Conservation (phyloP, 1,140 invertebrate genomes). For the Drosophila orena region DNA sequence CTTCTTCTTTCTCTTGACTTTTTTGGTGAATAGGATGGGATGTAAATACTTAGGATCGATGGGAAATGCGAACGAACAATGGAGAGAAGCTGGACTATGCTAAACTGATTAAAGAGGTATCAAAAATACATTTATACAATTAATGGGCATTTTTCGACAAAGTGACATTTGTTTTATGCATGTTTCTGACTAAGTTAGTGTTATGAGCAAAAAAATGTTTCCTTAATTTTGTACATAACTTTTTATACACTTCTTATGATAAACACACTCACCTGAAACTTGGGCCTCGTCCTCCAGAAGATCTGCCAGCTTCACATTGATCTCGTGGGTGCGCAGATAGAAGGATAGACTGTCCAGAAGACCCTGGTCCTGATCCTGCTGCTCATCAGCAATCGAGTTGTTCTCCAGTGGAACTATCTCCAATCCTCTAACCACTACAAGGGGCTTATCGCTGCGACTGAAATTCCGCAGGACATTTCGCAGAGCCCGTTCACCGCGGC, state of each 20-base stretch:
- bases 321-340: conserved; percentile 89
- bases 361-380: conserved; percentile 11
- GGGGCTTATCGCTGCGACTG: conserved; percentile 65
- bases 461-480: conserved; percentile 72
- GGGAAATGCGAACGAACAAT: not conserved
- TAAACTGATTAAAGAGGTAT: not conserved
- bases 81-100: no score
- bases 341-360: conserved; percentile 87
- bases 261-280: conserved; percentile 38
- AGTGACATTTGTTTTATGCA: no score
- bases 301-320: conserved; percentile 89
- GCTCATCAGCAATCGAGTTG: conserved; percentile 2
- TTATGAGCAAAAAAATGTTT: no score
- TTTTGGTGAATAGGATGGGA: not conserved
- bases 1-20: not conserved
- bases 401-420: conserved; percentile 76
- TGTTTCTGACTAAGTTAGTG: no score
- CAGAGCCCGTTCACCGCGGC: conserved; percentile 73
- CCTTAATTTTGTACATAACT: no score
- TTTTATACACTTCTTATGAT: not conserved
- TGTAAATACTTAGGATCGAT: conserved; percentile 10
- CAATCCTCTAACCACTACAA: conserved; percentile 73
- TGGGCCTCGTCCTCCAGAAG: conserved; percentile 80
- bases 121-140: not conserved
- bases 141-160: no score